Conservation (phyloP, 2,888 invertebrate species). For the Dryobota labecula region DNA sequence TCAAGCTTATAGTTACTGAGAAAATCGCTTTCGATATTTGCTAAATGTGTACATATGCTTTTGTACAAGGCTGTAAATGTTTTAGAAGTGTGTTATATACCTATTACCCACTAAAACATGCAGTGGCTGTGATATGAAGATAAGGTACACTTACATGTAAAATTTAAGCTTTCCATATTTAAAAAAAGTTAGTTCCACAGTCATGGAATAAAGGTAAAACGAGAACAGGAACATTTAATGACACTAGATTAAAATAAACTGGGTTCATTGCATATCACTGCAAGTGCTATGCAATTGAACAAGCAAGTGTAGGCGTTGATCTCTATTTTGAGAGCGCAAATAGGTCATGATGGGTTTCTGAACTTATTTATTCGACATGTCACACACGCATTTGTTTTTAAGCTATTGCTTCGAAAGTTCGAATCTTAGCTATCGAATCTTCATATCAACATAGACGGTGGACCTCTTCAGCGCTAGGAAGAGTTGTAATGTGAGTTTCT, state of each 20-base stretch:
- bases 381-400: background rate
- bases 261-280: background rate
- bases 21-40: background rate
- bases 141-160: background rate
- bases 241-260: background rate
- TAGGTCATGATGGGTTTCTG: constrained; percentile 1
- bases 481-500: background rate
- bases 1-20: background rate
- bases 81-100: background rate
- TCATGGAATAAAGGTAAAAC: background rate
- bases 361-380: background rate
- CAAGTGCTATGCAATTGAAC: too few relatives aligned
- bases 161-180: background rate
- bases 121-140: background rate
- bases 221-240: background rate
- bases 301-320: too few relatives aligned
- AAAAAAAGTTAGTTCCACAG: background rate
- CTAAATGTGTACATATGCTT: constrained; percentile 1
- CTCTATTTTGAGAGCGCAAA: constrained; percentile 1
- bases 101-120: background rate
- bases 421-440: background rate
- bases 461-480: background rate
- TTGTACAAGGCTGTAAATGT: background rate
- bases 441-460: background rate
- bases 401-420: background rate